A percentile compares a stretch with the other conserved stretches of the same genome.
These are phyloP conservation scores for Rhizoglyphus robini DNA, from an alignment of 1,140 invertebrate species.

Conservation along the genomic window DNA sequence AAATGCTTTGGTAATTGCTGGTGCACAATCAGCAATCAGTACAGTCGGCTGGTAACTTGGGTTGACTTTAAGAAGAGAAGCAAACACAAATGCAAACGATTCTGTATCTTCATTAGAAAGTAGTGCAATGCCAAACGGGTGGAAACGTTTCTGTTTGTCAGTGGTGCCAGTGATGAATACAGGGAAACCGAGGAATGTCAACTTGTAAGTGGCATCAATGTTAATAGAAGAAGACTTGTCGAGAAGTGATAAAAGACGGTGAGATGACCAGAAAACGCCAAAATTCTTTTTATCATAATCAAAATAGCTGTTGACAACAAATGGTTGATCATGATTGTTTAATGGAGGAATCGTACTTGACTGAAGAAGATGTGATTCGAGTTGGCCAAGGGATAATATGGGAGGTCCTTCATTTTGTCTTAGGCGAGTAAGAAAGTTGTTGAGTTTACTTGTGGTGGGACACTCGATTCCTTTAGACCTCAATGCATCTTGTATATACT, in stretches of 20 bases:
- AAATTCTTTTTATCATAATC: background rate
- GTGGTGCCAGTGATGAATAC: background rate
- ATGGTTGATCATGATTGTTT: background rate
- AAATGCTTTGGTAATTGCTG: background rate
- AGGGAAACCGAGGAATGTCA: background rate
- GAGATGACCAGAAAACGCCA: background rate
- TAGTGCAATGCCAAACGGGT: background rate
- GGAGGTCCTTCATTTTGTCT: background rate
- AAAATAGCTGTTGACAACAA: background rate
- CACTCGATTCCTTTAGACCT: background rate
- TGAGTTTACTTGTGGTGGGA: background rate
- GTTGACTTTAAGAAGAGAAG: background rate
- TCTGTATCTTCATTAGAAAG: background rate
- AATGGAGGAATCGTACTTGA: background rate
- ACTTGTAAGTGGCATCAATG: background rate
- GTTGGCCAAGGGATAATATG: background rate
- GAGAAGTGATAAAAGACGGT: background rate
- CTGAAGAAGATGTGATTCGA: background rate
- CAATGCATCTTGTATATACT: background rate
- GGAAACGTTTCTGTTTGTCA: background rate
- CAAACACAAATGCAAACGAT: background rate
- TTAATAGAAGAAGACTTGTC: background rate
- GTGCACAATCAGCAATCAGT: background rate
- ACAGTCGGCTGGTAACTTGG: background rate
- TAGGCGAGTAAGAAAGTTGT: background rate